Evolutionary conservation across 2,888 invertebrate species (phyloP).

Genomic region (Cremastinae sp.): DNA sequence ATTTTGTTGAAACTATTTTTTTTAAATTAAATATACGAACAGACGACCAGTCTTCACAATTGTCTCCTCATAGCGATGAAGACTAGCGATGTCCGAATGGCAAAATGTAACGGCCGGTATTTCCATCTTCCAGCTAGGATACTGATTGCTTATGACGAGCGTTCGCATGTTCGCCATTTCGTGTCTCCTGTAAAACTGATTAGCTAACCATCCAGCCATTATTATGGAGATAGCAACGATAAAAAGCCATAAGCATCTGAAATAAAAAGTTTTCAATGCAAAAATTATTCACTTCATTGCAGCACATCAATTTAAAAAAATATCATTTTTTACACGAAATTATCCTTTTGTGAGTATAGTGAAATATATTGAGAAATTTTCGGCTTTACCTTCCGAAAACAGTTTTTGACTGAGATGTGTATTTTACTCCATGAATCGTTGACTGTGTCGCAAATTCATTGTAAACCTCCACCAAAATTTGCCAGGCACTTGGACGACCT

Average conservation of each 20-base stretch:
- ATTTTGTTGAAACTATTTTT: too few species aligned
- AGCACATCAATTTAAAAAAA: too few species aligned
- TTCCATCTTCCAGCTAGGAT: constrained; percentile 65
- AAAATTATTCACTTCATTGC: too few species aligned
- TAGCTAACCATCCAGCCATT: constrained; percentile 64
- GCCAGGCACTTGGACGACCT: constrained; percentile 50
- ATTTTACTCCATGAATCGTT: constrained; percentile 69
- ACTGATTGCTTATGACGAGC: constrained; percentile 67
- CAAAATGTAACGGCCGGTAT: constrained; percentile 70
- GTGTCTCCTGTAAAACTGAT: constrained; percentile 68
- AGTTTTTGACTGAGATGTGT: constrained; percentile 67
- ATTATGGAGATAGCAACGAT: constrained; percentile 65
- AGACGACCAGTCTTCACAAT: too few species aligned
- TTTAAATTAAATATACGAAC: too few species aligned
- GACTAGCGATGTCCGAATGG: constrained; percentile 63
- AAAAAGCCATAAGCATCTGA: constrained; percentile 68
- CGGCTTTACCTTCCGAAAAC: constrained; percentile 65
- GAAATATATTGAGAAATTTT: too few species aligned
- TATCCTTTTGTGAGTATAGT: neutral
- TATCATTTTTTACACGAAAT: too few species aligned
- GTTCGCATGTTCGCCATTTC: constrained; percentile 69
- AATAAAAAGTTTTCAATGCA: constrained; percentile 18
- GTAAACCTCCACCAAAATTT: constrained; percentile 63
- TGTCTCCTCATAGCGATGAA: too few species aligned
- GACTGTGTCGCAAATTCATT: constrained; percentile 68